Evolutionary conservation across 2,888 invertebrate genomes (phyloP), one percentile per base, ranked within the genome.

Genomic region (Aspidiotus destructor): DNA sequence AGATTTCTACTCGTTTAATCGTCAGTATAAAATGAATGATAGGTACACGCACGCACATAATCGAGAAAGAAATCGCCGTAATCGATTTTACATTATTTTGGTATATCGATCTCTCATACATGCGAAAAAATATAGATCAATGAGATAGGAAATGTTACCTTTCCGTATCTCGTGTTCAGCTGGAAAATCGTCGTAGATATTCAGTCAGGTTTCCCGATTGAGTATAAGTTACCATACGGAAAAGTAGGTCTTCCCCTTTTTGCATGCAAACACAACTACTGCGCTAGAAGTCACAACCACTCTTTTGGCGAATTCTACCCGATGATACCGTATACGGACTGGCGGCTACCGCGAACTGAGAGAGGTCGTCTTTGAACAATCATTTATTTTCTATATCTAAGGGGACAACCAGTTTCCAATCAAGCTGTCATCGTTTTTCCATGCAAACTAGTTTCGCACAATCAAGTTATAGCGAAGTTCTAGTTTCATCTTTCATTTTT

Each of bases 391-490:
- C 67, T 67, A 67, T 67, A 28, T 28, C 28, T 28, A 28, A 28
- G 28, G 28, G 28, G 67, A 67, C 67, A 67, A 67, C 67, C 67
- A 67, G 67, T 67, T 67, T 67, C 67, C 67, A 67, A 67, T 67
- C 67, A 60, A 60, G 60, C 67, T 67, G 67, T 67, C 67, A 58
- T 67, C 67, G 40, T 67, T 67, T 67, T 67, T 67, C 58, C 67
- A 67, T 67, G 57, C 41, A 67, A 67, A 67, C 67, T 57, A 67
- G 67, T 67, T 67, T 67, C 57, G 60, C 60, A 48, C 28, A 28
- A 58, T 17, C 58, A 40, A 58, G 40, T 60, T 58, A 57, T 48
- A 48, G 40, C 67, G 40, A 60, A 67, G 67, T 67, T 67, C 67
- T 60, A 67, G 60, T 67, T 67, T 44, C 41, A 55, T 48, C 60